Evolutionary conservation across 1,140 invertebrate species (phyloP).

Genomic region (Aphelenchoides besseyi): DNA sequence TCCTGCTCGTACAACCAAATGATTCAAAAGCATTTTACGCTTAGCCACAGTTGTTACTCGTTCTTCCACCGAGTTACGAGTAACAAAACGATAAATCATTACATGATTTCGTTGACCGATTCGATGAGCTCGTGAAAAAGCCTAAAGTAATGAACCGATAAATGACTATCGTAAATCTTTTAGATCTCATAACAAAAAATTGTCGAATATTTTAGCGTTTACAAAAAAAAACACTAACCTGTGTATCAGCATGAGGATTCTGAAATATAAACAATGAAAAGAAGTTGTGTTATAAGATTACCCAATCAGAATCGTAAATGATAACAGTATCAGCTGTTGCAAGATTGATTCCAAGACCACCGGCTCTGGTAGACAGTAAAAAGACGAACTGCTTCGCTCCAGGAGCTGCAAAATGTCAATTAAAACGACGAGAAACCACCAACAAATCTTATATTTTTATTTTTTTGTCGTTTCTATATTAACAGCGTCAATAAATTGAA

Average conservation of each 20-base stretch:
- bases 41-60: constrained; percentile 79
- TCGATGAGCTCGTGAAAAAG: constrained; percentile 94
- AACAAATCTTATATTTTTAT: too few species aligned
- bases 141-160: too few species aligned
- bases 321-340: constrained; percentile 99
- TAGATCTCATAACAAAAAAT: too few species aligned
- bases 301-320: constrained; percentile 99
- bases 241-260: constrained; percentile 78
- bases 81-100: constrained; percentile 99
- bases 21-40: constrained; percentile 99
- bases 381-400: constrained; percentile 93
- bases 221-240: too few species aligned
- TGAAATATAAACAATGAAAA: constrained; percentile 76
- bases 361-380: constrained; percentile 90
- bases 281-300: constrained; percentile 86
- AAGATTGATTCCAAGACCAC: constrained; percentile 96
- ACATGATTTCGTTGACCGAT: constrained; percentile 98
- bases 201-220: too few species aligned
- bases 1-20: constrained; percentile 89
- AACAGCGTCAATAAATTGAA: too few species aligned
- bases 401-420: constrained; percentile 78
- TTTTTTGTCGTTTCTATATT: too few species aligned
- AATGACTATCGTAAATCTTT: too few species aligned
- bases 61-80: constrained; percentile 94
- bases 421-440: too few species aligned